phyloP scores from a whole-genome alignment of 1,140 invertebrate species.

The Bemisia tabaci region DNA sequence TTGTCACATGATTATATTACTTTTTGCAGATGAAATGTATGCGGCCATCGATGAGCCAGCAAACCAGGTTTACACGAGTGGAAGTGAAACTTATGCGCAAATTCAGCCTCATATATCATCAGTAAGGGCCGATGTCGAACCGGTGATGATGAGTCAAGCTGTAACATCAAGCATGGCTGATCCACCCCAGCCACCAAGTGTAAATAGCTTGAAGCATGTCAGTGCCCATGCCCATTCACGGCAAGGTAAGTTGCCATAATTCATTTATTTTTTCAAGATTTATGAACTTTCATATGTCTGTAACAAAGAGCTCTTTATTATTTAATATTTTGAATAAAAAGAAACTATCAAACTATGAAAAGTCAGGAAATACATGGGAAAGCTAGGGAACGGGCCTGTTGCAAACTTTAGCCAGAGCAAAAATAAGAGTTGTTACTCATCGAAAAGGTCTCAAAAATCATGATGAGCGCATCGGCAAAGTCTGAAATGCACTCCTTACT shows the following conservation, averaged over 20 bases:
- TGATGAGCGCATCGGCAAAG: too few species aligned
- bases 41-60: constrained; percentile 72
- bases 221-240: constrained; percentile 42
- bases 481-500: too few species aligned
- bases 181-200: constrained; percentile 39
- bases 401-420: too few species aligned
- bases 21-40: constrained; percentile 68
- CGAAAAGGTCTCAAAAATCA: too few species aligned
- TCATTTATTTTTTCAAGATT: background rate
- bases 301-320: too few species aligned
- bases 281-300: too few species aligned
- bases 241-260: constrained; percentile 41
- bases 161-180: constrained; percentile 36
- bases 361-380: too few species aligned
- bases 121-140: background rate
- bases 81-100: constrained; percentile 78
- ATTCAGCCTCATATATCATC: constrained; percentile 43
- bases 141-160: constrained; percentile 19
- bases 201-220: constrained; percentile 43
- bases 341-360: too few species aligned
- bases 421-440: too few species aligned
- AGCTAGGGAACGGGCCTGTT: too few species aligned
- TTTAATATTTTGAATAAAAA: too few species aligned
- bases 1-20: too few species aligned
- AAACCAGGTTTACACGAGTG: constrained; percentile 53